phyloP scores from a whole-genome alignment of 2,113 vertebrate genomes.

The Empidonax alnorum region DNA sequence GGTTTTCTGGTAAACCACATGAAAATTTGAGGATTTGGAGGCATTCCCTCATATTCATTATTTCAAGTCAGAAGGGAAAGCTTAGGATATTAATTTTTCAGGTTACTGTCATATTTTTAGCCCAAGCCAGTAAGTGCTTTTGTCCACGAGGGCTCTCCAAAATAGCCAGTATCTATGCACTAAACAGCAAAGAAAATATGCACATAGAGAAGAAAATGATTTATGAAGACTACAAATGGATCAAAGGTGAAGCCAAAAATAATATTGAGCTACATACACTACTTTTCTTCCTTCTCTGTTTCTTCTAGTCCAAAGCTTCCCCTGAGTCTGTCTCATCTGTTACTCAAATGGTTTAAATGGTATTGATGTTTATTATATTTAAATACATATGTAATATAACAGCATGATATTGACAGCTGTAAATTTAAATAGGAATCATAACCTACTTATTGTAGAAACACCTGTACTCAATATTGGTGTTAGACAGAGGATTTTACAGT shows the following conservation, averaged over 20 bases:
- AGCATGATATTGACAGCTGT: background rate
- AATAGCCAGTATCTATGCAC: background rate
- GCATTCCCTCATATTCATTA: background rate
- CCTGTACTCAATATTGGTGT: background rate
- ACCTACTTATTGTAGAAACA: background rate
- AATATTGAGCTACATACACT: background rate
- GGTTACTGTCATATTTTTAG: background rate
- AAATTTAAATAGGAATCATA: background rate
- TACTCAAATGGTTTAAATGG: background rate
- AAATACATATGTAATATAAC: background rate
- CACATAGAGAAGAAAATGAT: background rate
- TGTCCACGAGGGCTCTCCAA: background rate
- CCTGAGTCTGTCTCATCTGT: background rate
- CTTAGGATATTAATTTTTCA: background rate
- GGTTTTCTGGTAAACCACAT: background rate
- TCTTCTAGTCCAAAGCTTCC: background rate
- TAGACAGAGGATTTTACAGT: background rate
- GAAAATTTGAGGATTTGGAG: conserved; percentile 1
- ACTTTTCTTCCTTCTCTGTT: background rate
- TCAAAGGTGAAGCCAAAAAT: background rate
- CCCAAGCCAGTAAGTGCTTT: background rate
- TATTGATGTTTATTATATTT: background rate
- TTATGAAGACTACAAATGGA: background rate
- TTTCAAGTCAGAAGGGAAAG: background rate
- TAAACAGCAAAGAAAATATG: background rate